A percentile compares a stretch with the other conserved stretches of the same genome.
phyloP scores from a whole-genome alignment of 2,888 invertebrate species.

The Nymphalis polychloros region DNA sequence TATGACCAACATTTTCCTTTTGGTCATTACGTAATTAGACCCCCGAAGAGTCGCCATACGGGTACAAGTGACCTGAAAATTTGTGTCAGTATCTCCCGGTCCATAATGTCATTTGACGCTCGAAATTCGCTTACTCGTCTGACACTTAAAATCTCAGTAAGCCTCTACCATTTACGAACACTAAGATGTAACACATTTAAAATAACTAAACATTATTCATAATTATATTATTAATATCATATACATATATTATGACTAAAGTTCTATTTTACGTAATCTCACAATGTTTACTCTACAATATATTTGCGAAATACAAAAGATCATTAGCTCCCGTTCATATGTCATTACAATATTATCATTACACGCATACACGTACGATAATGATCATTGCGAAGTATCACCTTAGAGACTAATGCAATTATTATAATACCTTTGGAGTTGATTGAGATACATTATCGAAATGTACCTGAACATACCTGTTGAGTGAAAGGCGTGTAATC shows the following conservation, averaged over 20 bases:
- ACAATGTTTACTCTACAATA: conserved; percentile 1
- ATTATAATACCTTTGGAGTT: conserved; percentile 22
- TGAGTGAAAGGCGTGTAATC: conserved; percentile 25
- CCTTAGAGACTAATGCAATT: conserved; percentile 40
- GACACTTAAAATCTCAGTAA: no score
- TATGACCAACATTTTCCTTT: no score
- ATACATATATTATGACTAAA: not conserved
- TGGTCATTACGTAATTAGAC: no score
- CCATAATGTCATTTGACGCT: no score
- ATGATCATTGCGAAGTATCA: conserved; percentile 33
- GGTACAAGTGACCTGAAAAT: no score
- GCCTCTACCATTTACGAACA: no score
- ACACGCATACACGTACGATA: conserved; percentile 21
- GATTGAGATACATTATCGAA: conserved; percentile 28
- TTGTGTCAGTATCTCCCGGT: no score
- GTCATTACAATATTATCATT: conserved; percentile 17
- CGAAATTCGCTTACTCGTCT: no score
- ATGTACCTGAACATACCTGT: conserved; percentile 15
- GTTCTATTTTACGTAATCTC: not conserved
- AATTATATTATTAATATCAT: no score
- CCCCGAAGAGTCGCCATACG: no score
- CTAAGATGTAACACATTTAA: no score
- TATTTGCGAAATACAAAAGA: conserved; percentile 14
- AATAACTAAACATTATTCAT: no score
- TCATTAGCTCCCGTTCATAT: conserved; percentile 21